Evolutionary conservation across 2,888 invertebrate species (phyloP), one percentile per base, ranked within the genome.

Genomic region (Drosophila lutescens): DNA sequence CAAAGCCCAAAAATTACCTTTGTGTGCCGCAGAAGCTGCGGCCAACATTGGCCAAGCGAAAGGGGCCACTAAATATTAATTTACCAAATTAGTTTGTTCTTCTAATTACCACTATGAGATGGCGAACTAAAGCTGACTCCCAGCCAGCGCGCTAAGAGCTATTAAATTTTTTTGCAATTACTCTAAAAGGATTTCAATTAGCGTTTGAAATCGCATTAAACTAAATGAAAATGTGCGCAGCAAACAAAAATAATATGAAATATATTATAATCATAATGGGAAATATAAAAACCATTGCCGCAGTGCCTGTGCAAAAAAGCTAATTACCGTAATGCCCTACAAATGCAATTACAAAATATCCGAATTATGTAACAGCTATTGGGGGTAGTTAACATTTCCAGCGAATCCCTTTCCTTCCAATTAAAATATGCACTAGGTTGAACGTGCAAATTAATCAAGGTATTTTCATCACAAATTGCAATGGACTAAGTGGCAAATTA

Each of bases 81-180:
- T 85, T 89, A 85, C 78, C 75, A 85, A 85, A 85, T 85, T 87
- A 85, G 88, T 86, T 89, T 82, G 80, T 82, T 87, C 75, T 79
- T 59, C 78, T 77, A 89, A 76, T 81, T 80, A 71, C 57, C 70
- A 69, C 74, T 54, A 67, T 60, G 55, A 59, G 51, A 30, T 51
- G n/a, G 26, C 30, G 36, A 49, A 46, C 65, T 34, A 47, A 41
- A 54, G 26, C 32, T 15, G 15, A 1, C 30, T 63, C 20, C 20
- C 0, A 20, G 20, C 20, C 20, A 20, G 20, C 20, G 2, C 67
- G 50, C 60, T 51, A 60, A 47, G 32, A 44, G 38, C 60, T 65
- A 80, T 70, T 80, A 56, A 54, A 79, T 70, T 61, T 73, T 73
- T 89, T 78, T 61, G 73, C 79, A 85, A 85, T 89, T 89, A 89